Evolutionary conservation across 2,888 invertebrate genomes (phyloP), one percentile per base, ranked within the genome.

Genomic region (Zaprionus bogoriensis): DNA sequence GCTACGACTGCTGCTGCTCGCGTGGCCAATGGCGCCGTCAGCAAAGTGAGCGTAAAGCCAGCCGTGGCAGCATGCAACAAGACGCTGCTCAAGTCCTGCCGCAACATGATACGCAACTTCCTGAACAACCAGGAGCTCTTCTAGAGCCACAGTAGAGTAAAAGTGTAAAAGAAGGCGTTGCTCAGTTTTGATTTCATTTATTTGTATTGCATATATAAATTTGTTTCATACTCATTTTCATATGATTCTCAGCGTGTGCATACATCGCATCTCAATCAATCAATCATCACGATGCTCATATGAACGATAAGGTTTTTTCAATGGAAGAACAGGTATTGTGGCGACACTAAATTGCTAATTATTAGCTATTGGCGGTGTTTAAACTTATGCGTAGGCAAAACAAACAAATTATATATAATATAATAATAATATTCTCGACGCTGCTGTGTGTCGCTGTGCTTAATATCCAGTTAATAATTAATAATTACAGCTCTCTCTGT

Each of bases 281-380:
- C 39, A 53, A 22, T 54, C 44, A 57, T 44, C 25, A 14, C 14
- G 9, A 9, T 14, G 5, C n/a, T 30, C 60, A 71, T 65, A 48
- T 14, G 68, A 86, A 79, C 69, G 60, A 66, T 66, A 79, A 79
- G 66, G 80, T 80, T 85, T 80, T 85, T 73, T 80, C 73, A 77
- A 77, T 81, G 80, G 80, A 81, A 81, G 80, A 81, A 81, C 80
- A 81, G 80, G 80, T 81, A 84, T 81, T 87, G 87, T 80, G 80
- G 85, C 84, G 85, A 87, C 81, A 84, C 80, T 80, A 80, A 64
- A 71, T 78, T 81, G 87, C 87, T 87, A 80, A 81, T 81, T 81
- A 87, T 81, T 81, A 81, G 81, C 81, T 87, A 81, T 87, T 84
- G 81, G 85, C 85, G 80, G 87, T 84, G 78, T 81, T 74, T 87